Conservation (phyloP, 2,797 vertebrate genomes). For the Parauchenoglanis ngamensis region DNA sequence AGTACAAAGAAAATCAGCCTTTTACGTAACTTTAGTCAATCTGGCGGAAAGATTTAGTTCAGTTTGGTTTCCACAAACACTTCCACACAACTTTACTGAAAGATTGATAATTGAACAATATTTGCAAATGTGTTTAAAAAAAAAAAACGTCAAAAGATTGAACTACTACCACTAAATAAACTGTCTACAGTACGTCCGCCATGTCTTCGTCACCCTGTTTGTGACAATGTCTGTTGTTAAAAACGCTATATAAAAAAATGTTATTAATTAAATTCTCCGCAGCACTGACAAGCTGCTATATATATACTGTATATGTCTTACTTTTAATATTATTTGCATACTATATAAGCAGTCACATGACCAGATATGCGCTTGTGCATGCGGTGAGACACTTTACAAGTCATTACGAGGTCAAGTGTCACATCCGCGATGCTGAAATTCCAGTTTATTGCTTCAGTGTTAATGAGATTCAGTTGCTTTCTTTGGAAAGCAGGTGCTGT, state of each 20-base stretch:
- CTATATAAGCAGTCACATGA: background rate
- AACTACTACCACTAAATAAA: background rate
- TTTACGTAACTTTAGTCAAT: background rate
- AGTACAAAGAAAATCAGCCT: too few relatives aligned
- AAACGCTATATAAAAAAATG: too few relatives aligned
- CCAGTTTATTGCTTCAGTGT: constrained; percentile 12
- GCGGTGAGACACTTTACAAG: background rate
- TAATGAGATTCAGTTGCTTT: constrained; percentile 20
- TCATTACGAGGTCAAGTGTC: background rate
- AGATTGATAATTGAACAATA: background rate
- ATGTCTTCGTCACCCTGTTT: background rate
- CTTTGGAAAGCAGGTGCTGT: constrained; percentile 16
- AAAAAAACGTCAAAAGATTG: background rate
- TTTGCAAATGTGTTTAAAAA: background rate
- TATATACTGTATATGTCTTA: background rate
- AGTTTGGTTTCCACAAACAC: background rate
- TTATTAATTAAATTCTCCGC: too few relatives aligned
- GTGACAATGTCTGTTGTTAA: too few relatives aligned
- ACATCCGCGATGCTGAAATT: background rate
- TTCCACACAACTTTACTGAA: background rate
- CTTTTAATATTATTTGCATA: background rate
- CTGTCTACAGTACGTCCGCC: background rate
- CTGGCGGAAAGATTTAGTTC: background rate
- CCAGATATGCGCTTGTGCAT: background rate
- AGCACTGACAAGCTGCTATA: background rate